These are phyloP conservation scores for Oophaga sylvatica DNA, from an alignment of 2,797 vertebrate species.

Conservation along the genomic window DNA sequence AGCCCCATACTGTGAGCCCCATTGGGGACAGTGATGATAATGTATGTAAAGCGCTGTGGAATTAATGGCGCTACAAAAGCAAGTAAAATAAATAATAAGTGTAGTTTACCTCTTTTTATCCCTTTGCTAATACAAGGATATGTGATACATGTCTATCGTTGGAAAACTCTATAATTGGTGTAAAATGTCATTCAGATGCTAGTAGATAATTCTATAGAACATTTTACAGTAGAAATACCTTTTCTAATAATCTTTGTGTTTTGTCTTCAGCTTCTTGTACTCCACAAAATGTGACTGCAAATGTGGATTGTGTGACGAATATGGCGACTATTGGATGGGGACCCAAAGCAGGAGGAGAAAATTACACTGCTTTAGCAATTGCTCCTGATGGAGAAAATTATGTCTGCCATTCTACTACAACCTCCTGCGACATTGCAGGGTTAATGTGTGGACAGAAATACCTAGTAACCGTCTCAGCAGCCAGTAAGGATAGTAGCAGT, in stretches of 20 bases:
- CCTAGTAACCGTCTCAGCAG: constrained; percentile 70
- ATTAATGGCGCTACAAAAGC: no score
- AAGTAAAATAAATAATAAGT: no score
- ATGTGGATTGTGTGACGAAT: constrained; percentile 76
- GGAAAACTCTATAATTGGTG: no score
- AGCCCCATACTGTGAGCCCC: no score
- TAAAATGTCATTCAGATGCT: no score
- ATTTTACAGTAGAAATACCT: no score
- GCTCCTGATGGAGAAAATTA: constrained; percentile 66
- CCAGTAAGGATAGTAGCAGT: constrained; percentile 68
- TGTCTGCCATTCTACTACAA: constrained; percentile 66
- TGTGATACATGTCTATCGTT: no score
- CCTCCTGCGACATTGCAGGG: constrained; percentile 70
- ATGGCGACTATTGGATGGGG: constrained; percentile 74
- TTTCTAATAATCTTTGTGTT: neutral
- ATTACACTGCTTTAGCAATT: constrained; percentile 69
- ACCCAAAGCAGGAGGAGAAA: constrained; percentile 64
- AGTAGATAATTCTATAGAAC: no score
- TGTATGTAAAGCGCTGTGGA: no score
- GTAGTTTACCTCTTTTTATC: no score
- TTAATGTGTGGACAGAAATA: constrained; percentile 76
- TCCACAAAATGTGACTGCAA: constrained; percentile 71
- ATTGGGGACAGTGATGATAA: no score
- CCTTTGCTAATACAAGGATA: no score
- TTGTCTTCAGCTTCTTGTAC: constrained; percentile 75